phyloP scores from a whole-genome alignment of 2,888 invertebrate genomes.

The Drosophila anceps region DNA sequence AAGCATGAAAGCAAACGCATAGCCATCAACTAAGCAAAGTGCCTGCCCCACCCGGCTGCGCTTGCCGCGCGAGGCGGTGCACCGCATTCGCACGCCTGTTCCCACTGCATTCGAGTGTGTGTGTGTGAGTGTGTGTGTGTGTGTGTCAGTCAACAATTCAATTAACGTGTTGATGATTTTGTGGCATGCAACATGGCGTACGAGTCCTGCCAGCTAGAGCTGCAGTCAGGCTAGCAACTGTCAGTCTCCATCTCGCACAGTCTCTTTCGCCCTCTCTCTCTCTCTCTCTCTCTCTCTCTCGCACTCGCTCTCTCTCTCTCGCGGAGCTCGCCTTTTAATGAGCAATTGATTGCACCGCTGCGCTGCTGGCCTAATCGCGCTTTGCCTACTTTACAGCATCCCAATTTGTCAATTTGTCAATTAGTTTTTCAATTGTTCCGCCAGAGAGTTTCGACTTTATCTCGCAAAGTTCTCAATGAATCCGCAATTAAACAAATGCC shows the following conservation, averaged over 20 bases:
- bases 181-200: slow-evolving; percentile 78
- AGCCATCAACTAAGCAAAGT: slow-evolving; percentile 56
- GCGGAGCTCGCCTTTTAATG: slow-evolving; percentile 72
- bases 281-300: slow-evolving; percentile 1
- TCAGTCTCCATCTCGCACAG: background rate
- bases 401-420: slow-evolving; percentile 70
- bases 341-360: slow-evolving; percentile 76
- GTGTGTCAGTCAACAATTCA: slow-evolving; percentile 84
- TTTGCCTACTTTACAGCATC: slow-evolving; percentile 48
- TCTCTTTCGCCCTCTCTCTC: background rate
- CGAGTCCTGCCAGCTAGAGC: slow-evolving; percentile 49
- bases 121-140: slow-evolving; percentile 45
- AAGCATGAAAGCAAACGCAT: slow-evolving; percentile 79
- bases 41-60: background rate
- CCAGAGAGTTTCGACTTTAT: slow-evolving; percentile 55
- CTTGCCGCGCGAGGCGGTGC: slow-evolving; percentile 37
- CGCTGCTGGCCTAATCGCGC: background rate
- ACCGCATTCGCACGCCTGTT: slow-evolving; percentile 44
- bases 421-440: slow-evolving; percentile 65
- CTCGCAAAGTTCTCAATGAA: slow-evolving; percentile 30
- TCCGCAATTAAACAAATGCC: slow-evolving; percentile 68
- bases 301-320: slow-evolving; percentile 4
- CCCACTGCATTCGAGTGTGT: slow-evolving; percentile 10
- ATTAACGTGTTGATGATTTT: slow-evolving; percentile 83
- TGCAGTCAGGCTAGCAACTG: slow-evolving; percentile 3